Percentiles rank a stretch among this genome's conserved stretches.
Conservation (phyloP, 1,140 invertebrate species). For the Papilio machaon region DNA sequence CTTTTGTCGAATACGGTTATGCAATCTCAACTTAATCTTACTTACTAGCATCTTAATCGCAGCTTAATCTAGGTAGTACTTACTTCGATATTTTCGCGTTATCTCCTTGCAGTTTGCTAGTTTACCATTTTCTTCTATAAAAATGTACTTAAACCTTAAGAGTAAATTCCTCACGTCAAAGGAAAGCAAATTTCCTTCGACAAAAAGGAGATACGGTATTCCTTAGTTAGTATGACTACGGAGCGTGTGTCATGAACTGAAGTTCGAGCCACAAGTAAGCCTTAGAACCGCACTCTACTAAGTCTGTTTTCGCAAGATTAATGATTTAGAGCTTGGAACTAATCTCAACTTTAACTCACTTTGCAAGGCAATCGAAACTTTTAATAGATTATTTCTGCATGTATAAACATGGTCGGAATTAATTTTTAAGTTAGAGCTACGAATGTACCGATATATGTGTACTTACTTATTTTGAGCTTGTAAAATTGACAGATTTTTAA, state of each 20-base stretch:
- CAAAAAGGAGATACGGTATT: slow-evolving; percentile 5
- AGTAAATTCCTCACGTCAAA: background rate
- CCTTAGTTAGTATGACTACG: background rate
- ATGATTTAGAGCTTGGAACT: slow-evolving; percentile 35
- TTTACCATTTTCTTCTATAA: background rate
- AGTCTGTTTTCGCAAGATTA: slow-evolving; percentile 33
- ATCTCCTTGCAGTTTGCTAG: too few relatives aligned
- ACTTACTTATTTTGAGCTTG: background rate
- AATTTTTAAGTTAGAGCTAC: background rate
- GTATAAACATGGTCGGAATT: slow-evolving; percentile 9
- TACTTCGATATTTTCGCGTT: too few relatives aligned
- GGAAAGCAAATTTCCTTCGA: slow-evolving; percentile 16
- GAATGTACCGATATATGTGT: background rate
- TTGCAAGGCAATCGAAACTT: slow-evolving; percentile 35
- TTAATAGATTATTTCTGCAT: slow-evolving; percentile 29
- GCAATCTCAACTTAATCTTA: too few relatives aligned
- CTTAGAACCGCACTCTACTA: slow-evolving; percentile 33
- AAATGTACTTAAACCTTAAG: background rate
- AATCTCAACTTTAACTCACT: slow-evolving; percentile 35
- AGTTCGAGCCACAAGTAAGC: slow-evolving; percentile 27
- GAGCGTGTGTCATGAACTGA: slow-evolving; percentile 21
- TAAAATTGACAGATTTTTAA: background rate
- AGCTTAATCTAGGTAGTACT: too few relatives aligned
- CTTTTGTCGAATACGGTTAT: too few relatives aligned
- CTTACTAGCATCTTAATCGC: too few relatives aligned